Percentiles rank a stretch among this genome's conserved stretches.
Evolutionary conservation across 64 coral and sea anemone genomes (phyloP).

Genomic region (Pocillopora damicornis): DNA sequence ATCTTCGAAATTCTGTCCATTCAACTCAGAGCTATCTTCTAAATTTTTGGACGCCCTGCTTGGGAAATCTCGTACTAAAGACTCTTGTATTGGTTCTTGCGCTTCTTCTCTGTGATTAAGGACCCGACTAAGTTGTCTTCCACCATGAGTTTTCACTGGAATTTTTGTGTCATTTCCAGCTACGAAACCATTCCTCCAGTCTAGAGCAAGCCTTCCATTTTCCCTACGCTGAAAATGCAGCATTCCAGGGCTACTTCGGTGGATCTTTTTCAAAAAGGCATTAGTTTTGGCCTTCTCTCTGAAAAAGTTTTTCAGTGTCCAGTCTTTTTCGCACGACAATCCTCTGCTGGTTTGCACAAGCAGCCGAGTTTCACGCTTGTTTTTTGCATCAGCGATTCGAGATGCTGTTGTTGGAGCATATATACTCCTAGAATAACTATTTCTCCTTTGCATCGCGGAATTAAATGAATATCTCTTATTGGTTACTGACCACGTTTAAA

Average conservation of each 20-base stretch:
- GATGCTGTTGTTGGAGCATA: background rate
- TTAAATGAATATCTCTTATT: background rate
- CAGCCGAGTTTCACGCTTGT: slow-evolving; percentile 19
- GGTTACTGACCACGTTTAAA: background rate
- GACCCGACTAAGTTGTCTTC: background rate
- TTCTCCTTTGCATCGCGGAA: background rate
- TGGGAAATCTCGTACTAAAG: background rate
- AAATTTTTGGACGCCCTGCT: background rate
- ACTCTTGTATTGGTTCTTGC: background rate
- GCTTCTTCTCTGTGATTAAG: background rate
- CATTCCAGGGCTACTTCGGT: background rate
- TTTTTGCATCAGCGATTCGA: slow-evolving; percentile 7
- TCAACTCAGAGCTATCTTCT: background rate
- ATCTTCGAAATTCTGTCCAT: background rate
- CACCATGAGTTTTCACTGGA: background rate
- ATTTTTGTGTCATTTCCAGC: background rate
- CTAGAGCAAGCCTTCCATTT: background rate
- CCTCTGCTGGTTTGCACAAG: background rate
- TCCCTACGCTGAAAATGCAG: background rate
- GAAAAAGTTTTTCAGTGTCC: slow-evolving; percentile 5
- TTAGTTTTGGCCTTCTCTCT: slow-evolving; percentile 22
- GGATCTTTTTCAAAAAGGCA: background rate
- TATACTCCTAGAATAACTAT: background rate
- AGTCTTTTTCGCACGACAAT: background rate
- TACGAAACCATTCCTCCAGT: background rate